These are phyloP conservation scores for Stomatorhinus walkeri DNA, from an alignment of 2,797 vertebrate species.

Conservation along the genomic window DNA sequence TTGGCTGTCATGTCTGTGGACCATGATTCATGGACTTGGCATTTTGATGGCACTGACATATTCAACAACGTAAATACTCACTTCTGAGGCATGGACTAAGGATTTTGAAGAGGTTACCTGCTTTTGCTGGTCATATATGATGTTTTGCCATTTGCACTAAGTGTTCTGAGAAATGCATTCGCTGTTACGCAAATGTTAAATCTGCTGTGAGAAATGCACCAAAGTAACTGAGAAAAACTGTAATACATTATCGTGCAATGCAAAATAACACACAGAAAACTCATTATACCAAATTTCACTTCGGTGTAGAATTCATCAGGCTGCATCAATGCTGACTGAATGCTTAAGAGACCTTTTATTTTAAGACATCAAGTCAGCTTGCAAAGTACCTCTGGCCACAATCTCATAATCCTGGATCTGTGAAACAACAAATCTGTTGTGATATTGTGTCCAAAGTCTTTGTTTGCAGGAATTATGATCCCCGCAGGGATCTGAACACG, in stretches of 20 bases:
- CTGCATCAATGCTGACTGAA: background rate
- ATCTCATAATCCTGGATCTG: background rate
- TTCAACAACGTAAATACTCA: background rate
- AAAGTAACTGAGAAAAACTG: background rate
- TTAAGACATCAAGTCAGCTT: background rate
- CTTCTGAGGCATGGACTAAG: background rate
- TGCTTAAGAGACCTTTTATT: background rate
- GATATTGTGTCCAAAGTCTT: background rate
- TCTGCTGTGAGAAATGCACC: background rate
- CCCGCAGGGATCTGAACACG: background rate
- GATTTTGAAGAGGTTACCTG: background rate
- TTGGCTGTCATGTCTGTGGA: background rate
- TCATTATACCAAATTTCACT: background rate
- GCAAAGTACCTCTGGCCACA: background rate
- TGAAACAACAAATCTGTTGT: background rate
- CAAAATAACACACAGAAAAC: background rate
- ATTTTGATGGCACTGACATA: background rate
- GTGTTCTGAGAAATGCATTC: background rate
- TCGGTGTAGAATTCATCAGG: background rate
- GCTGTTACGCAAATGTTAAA: background rate
- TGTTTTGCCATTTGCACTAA: too few species aligned
- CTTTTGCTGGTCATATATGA: too few species aligned
- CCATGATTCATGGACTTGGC: too few species aligned
- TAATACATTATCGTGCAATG: background rate
- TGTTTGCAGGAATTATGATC: background rate